Evolutionary conservation across 2,888 invertebrate genomes (phyloP).

Genomic region (Pegoplata infirma): DNA sequence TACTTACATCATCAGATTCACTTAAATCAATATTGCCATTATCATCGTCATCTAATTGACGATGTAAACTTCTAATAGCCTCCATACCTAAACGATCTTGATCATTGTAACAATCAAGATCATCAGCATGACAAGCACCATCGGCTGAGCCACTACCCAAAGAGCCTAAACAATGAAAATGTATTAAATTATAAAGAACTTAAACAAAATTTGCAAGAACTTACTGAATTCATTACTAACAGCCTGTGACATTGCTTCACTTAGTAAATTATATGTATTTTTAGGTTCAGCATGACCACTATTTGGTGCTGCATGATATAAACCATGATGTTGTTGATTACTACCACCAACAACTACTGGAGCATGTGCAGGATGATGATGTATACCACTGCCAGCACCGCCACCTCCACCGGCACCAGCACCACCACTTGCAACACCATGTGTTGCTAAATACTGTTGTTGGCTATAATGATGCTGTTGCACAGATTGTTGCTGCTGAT

Average conservation of each 20-base stretch:
- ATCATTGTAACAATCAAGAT: slow-evolving; percentile 85
- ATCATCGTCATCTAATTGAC: slow-evolving; percentile 97
- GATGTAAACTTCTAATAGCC: slow-evolving; percentile 94
- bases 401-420: slow-evolving; percentile 14
- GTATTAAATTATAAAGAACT: background rate
- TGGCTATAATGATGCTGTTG: slow-evolving; percentile 47
- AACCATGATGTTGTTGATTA: slow-evolving; percentile 61
- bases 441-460: slow-evolving; percentile 44
- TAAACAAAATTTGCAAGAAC: slow-evolving; percentile 66
- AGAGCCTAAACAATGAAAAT: slow-evolving; percentile 66
- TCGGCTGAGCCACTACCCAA: slow-evolving; percentile 75
- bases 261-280: slow-evolving; percentile 79
- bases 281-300: slow-evolving; percentile 71
- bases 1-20: slow-evolving; percentile 96
- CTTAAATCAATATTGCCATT: slow-evolving; percentile 98
- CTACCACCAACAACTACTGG: slow-evolving; percentile 57
- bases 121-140: slow-evolving; percentile 80
- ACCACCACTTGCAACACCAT: slow-evolving; percentile 46
- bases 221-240: slow-evolving; percentile 81
- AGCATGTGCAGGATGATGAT: slow-evolving; percentile 58
- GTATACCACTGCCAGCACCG: slow-evolving; percentile 41
- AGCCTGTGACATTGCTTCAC: slow-evolving; percentile 81
- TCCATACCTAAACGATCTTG: slow-evolving; percentile 93
- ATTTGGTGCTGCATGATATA: slow-evolving; percentile 66
- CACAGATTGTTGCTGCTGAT: slow-evolving; percentile 63